Base-by-base conservation (phyloP, 2,888 invertebrate species). In the Athalia circularis region DNA sequence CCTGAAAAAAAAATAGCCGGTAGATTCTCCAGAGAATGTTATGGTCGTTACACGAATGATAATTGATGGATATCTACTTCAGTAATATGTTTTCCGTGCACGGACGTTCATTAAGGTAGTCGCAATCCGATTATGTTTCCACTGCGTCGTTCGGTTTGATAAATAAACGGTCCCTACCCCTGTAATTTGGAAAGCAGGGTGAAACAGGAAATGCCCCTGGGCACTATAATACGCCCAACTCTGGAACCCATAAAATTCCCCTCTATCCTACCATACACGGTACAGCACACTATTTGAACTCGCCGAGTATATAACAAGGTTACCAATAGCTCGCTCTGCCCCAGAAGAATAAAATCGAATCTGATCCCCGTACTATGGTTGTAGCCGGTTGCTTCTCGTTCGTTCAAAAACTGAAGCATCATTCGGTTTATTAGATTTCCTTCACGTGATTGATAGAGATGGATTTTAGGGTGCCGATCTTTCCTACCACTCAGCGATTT, bases 401-500 rank as follows among this genome's bases (percentile, higher is more conserved):
- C 54, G 8, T 54, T n/a, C 54, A 54, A 54, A 54, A 54, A 54
- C 54, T 54, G 54, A 54, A 54, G 54, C 54, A 54, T 54, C 54
- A 54, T 54, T 54, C 54, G 54, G 54, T 54, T 54, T 54, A 54
- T 54, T 54, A 54, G 54, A 54, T 54, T 54, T 54, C 54, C 54
- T n/a, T 8, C 54, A 11, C 54, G 54, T 54, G 54, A 54, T 54
- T 54, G 54, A 54, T 54, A 54, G 54, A 54, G 54, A 54, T 54
- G 54, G 54, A 54, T 54, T 54, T 54, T 54, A 54, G 54, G 54
- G 54, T 11, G 54, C 54, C n/a, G 9, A 54, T n/a, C 54, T 29
- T 54, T 54, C 54, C 3, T 54, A n/a, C 54, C 54, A 54, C 54
- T 54, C 54, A 54, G 54, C 54, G 54, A 54, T 54, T 54, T 54